Evolutionary conservation across 2,113 vertebrate genomes (phyloP), one percentile per base, ranked within the genome.

Genomic region (Cebidichthys violaceus): DNA sequence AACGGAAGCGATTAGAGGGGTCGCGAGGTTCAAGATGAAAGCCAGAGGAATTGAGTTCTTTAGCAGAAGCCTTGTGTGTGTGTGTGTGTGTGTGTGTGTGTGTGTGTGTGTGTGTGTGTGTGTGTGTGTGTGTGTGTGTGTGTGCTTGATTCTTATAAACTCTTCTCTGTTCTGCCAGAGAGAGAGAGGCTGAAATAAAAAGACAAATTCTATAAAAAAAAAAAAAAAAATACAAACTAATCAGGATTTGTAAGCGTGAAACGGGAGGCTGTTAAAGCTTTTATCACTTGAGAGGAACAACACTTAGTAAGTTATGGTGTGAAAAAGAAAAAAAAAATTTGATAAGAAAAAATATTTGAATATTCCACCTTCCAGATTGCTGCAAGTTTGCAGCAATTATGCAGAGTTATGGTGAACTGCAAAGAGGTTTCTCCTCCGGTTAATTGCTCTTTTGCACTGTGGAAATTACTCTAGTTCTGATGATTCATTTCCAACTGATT

Each of bases 1-100:
- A 80, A 65, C 9, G 60, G 79, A 61, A 65, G 68, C 77, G 86
- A 88, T 85, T 75, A 79, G 33, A 79, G 83, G 91, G 90, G 90
- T 91, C 75, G 70, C 7, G 74, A 70, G 86, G 90, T 86, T 72
- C 67, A 70, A 86, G 85, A 92, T 89, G 79, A 94, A 93, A 92
- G 89, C 60, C 20, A 43, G 35, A 81, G 77, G 69, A 79, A 81
- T 41, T 64, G 69, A 70, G 76, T 31, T 73, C 65, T 88, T 54
- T 11, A 64, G 33, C 68, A 73, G 80, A 74, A 31, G 61, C 31
- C 31, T 75, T 3, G 2, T 50, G 29, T 24, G 20, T 79, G 60
- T 57, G 54, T 57, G 54, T 27, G n/a, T 55, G 54, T 24, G 54
- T 54, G 52, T 54, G 52, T 54, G 52, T n/a, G 52, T 54, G 52